Conservation (phyloP, 2,797 vertebrate genomes). For the Pantherophis vulpinus region DNA sequence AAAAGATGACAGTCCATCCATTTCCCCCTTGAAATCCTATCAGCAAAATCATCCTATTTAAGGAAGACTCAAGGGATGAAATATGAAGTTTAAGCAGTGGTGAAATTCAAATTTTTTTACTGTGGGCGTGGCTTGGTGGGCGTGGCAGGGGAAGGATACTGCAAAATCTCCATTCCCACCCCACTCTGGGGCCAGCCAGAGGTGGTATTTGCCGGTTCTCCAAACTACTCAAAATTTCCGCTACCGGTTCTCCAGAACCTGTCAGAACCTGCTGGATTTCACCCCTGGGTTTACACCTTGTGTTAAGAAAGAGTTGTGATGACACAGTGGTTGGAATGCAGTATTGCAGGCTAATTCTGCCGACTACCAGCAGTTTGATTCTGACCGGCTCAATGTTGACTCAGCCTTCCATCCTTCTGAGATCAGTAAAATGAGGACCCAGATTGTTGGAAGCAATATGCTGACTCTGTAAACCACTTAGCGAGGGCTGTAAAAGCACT, state of each 20-base stretch:
- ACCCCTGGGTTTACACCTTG: neutral
- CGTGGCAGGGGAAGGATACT: no score
- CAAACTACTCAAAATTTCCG: no score
- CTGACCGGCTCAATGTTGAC: neutral
- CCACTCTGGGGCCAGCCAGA: no score
- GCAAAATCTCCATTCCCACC: no score
- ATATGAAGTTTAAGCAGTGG: neutral
- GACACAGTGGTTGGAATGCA: neutral
- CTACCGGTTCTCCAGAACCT: no score
- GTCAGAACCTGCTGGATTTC: no score
- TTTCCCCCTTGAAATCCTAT: neutral
- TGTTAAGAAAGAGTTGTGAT: neutral
- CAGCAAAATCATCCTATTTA: neutral
- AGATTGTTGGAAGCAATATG: neutral
- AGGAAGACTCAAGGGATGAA: neutral
- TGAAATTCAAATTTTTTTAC: no score
- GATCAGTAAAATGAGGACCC: neutral
- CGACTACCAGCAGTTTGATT: neutral
- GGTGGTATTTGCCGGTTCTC: no score
- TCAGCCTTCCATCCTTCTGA: neutral
- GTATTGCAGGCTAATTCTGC: neutral
- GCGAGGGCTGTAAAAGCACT: neutral
- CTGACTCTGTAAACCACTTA: neutral
- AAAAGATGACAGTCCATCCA: neutral
- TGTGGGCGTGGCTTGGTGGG: no score